Conservation (phyloP, 2,888 invertebrate genomes). For the Ectemnius continuus region DNA sequence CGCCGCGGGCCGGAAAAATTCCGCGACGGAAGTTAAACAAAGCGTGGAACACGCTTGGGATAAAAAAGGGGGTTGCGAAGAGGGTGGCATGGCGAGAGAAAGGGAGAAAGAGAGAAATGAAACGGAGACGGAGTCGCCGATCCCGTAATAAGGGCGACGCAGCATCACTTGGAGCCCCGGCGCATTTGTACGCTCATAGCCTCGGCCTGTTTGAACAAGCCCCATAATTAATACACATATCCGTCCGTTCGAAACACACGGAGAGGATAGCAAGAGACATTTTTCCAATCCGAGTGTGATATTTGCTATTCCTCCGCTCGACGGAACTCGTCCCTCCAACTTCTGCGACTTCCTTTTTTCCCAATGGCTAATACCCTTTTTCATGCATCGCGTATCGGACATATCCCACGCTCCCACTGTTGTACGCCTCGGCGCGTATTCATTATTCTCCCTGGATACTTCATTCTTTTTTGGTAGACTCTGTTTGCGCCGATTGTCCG, state of each 20-base stretch:
- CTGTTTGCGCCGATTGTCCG: too few species aligned
- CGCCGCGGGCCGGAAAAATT: conserved; percentile 71
- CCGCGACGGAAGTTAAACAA: conserved; percentile 76
- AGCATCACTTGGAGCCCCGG: conserved; percentile 43
- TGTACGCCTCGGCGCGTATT: background rate
- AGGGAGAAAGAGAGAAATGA: conserved; percentile 48
- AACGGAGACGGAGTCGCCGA: background rate
- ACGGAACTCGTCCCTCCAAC: conserved; percentile 21
- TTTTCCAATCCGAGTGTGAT: conserved; percentile 55
- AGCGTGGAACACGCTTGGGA: conserved; percentile 65
- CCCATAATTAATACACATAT: conserved; percentile 77
- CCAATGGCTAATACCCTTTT: background rate
- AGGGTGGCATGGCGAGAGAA: conserved; percentile 29
- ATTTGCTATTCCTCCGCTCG: conserved; percentile 51
- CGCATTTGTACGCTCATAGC: conserved; percentile 21
- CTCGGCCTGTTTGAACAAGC: conserved; percentile 74
- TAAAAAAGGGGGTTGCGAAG: conserved; percentile 31
- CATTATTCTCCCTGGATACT: background rate
- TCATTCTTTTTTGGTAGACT: too few species aligned
- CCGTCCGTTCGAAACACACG: conserved; percentile 54
- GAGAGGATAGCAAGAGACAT: conserved; percentile 47
- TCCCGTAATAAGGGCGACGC: conserved; percentile 68
- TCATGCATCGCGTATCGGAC: background rate
- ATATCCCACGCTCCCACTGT: background rate
- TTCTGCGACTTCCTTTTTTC: conserved; percentile 18